Conservation (phyloP, 2,113 vertebrate genomes). For the Eptesicus fuscus region DNA sequence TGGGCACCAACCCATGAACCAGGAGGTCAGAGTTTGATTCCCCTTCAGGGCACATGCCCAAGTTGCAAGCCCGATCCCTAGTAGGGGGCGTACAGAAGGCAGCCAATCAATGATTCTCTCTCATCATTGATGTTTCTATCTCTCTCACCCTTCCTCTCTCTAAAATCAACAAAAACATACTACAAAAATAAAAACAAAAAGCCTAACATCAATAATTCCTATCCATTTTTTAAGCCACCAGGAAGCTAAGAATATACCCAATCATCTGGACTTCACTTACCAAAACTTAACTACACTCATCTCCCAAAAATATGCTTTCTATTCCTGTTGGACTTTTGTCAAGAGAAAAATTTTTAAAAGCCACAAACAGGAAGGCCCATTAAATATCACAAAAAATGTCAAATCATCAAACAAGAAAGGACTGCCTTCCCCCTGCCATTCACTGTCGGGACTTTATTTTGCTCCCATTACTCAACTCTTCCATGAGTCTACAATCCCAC, state of each 20-base stretch:
- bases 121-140: too few species aligned
- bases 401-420: constrained; percentile 13
- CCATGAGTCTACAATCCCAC: background rate
- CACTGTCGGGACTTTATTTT: background rate
- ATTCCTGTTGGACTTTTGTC: background rate
- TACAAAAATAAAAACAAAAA: background rate
- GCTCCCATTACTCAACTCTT: background rate
- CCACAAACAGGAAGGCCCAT: background rate
- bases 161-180: too few species aligned
- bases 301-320: background rate
- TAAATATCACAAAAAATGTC: background rate
- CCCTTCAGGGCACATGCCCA: too few species aligned
- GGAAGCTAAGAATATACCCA: background rate
- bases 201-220: background rate
- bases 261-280: background rate
- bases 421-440: background rate
- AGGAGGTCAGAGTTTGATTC: too few species aligned
- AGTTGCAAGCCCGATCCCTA: too few species aligned
- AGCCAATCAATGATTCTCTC: background rate
- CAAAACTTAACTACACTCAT: background rate
- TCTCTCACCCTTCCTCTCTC: too few species aligned
- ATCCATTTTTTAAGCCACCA: background rate
- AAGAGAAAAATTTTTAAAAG: background rate
- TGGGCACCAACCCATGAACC: too few species aligned
- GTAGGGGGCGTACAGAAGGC: too few species aligned